Percentiles rank a stretch among this genome's conserved stretches.
These are phyloP conservation scores for Galerucella nymphaeae DNA, from an alignment of 2,888 invertebrate species.

Conservation along the genomic window DNA sequence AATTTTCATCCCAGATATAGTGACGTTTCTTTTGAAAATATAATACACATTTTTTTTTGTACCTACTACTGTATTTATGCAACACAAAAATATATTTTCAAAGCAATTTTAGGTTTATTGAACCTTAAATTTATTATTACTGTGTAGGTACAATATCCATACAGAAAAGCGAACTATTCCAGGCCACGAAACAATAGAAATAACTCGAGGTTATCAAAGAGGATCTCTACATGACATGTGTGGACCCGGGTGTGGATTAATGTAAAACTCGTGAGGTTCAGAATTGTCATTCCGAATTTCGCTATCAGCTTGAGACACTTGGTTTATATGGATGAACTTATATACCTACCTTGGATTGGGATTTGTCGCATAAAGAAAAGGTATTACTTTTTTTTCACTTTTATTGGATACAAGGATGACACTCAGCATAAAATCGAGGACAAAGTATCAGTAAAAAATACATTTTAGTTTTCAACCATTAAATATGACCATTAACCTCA, in stretches of 20 bases:
- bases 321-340: slow-evolving; percentile 24
- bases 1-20: slow-evolving; percentile 22
- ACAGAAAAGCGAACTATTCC: background rate
- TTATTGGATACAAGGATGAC: background rate
- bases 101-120: background rate
- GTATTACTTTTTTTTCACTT: background rate
- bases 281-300: slow-evolving; percentile 22
- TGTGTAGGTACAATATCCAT: too few relatives aligned
- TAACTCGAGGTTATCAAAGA: slow-evolving; percentile 27
- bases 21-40: slow-evolving; percentile 28
- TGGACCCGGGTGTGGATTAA: slow-evolving; percentile 48
- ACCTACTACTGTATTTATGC: slow-evolving; percentile 14
- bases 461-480: too few relatives aligned
- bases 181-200: slow-evolving; percentile 25
- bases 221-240: slow-evolving; percentile 50
- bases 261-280: slow-evolving; percentile 51
- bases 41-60: slow-evolving; percentile 17
- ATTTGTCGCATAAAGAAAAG: background rate
- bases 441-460: too few relatives aligned
- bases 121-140: too few relatives aligned
- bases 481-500: too few relatives aligned
- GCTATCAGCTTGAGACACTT: slow-evolving; percentile 28
- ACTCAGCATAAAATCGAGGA: slow-evolving; percentile 36
- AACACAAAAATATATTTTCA: background rate
- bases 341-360: too few relatives aligned